Percentiles rank a stretch among this genome's conserved stretches.
Conservation (phyloP, 2,888 invertebrate genomes). For the Aphidius colemani region DNA sequence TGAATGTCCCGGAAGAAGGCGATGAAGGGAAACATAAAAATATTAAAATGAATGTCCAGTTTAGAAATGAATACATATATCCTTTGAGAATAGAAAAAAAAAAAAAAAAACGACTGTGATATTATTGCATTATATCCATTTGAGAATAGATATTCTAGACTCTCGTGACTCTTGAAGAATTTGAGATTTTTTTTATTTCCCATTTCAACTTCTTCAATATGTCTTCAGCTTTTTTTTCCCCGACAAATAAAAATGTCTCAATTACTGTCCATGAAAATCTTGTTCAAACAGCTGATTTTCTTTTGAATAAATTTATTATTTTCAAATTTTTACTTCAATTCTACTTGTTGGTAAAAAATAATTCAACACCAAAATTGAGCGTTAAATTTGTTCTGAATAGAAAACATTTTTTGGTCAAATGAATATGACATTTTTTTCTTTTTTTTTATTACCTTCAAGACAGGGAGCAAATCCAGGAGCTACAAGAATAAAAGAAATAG, state of each 20-base stretch:
- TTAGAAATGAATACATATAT: not conserved
- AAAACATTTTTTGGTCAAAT: not conserved
- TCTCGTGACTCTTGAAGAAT: constrained; percentile 13
- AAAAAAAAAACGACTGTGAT: no score
- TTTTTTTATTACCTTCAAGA: not conserved
- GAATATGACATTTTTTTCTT: not conserved
- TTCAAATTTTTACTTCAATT: no score
- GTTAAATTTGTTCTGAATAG: not conserved
- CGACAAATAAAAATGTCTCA: constrained; percentile 43
- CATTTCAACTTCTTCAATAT: constrained; percentile 29
- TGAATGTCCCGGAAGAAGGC: constrained; percentile 34
- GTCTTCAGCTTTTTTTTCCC: constrained; percentile 29
- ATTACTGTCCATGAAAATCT: constrained; percentile 42
- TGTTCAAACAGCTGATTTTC: no score
- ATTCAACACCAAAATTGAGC: not conserved
- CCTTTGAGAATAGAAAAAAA: no score
- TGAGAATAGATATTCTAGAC: no score
- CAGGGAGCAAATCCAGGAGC: not conserved
- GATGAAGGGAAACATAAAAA: constrained; percentile 19
- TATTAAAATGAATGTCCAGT: constrained; percentile 9
- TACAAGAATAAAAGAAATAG: not conserved
- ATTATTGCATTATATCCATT: no score
- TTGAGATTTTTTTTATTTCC: constrained; percentile 41
- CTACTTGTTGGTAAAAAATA: no score
- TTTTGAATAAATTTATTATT: no score